Conservation (phyloP, 1,140 invertebrate genomes). For the Drosophila bocki region DNA sequence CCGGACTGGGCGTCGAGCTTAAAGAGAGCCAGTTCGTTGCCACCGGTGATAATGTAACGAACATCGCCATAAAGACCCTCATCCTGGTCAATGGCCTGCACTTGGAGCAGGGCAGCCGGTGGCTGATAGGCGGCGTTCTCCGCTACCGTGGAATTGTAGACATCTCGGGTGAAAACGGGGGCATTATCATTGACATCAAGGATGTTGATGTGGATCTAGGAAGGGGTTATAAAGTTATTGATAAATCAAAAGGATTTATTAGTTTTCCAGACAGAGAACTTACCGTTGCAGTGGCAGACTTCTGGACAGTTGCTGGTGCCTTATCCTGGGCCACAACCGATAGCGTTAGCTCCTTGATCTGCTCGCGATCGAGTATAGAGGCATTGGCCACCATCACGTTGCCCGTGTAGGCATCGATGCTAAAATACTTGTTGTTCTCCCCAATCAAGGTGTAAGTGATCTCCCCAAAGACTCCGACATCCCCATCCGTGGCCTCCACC, state of each 20-base stretch:
- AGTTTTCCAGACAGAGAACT: constrained; percentile 4
- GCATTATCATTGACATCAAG: constrained; percentile 94
- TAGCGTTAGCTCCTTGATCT: constrained; percentile 89
- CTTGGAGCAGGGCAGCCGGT: constrained; percentile 91
- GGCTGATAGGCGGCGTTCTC: constrained; percentile 93
- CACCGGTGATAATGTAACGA: constrained; percentile 90
- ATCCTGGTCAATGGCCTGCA: constrained; percentile 91
- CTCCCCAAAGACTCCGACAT: constrained; percentile 91
- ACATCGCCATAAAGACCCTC: constrained; percentile 91
- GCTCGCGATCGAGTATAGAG: constrained; percentile 92
- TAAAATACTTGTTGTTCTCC: constrained; percentile 89
- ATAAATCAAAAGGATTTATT: too few relatives aligned
- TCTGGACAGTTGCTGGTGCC: constrained; percentile 89
- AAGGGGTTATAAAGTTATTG: not conserved
- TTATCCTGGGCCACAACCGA: constrained; percentile 93
- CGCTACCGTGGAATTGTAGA: constrained; percentile 91
- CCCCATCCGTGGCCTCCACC: constrained; percentile 90
- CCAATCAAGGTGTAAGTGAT: constrained; percentile 92
- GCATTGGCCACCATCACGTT: constrained; percentile 91
- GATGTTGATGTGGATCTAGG: constrained; percentile 90
- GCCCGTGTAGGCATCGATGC: constrained; percentile 90
- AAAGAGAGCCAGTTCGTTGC: constrained; percentile 90
- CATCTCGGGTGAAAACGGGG: constrained; percentile 91
- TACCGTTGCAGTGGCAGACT: constrained; percentile 90
- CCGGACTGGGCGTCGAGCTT: constrained; percentile 90